A percentile compares a stretch with the other conserved stretches of the same genome.
Conservation (phyloP, 1,140 invertebrate species). For the Sitophilus oryzae region DNA sequence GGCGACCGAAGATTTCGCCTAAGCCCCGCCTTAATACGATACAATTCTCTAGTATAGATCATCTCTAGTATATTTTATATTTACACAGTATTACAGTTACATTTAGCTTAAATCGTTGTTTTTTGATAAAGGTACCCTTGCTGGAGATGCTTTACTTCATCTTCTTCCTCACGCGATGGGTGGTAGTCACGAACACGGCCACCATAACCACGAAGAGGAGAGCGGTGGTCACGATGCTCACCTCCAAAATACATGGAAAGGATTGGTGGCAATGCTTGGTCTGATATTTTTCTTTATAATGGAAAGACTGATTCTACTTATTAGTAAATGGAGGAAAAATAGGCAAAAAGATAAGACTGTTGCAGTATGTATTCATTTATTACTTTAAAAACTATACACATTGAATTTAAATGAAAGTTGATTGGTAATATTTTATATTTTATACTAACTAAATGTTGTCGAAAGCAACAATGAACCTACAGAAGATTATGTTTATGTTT, state of each 20-base stretch:
- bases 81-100: too few relatives aligned
- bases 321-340: conserved; percentile 72
- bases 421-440: too few relatives aligned
- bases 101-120: too few relatives aligned
- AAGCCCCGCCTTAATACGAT: too few relatives aligned
- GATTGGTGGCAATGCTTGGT: conserved; percentile 70
- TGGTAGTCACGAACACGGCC: conserved; percentile 37
- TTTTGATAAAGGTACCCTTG: conserved; percentile 54
- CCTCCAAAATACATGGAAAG: conserved; percentile 72
- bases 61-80: too few relatives aligned
- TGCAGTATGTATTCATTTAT: conserved; percentile 44
- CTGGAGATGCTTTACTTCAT: conserved; percentile 88
- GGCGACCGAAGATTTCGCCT: too few relatives aligned
- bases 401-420: too few relatives aligned
- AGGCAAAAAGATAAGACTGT: conserved; percentile 52
- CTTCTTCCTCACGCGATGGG: conserved; percentile 80
- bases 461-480: too few relatives aligned
- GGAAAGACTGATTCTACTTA: conserved; percentile 72
- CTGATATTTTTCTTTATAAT: conserved; percentile 85
- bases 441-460: too few relatives aligned
- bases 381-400: neutral
- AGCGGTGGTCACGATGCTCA: conserved; percentile 46
- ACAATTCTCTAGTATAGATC: too few relatives aligned
- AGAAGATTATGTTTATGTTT: conserved; percentile 4
- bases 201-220: conserved; percentile 31